Percentiles rank a stretch among this genome's conserved stretches.
Conservation (phyloP, 1,140 invertebrate genomes). For the Zaprionus tsacasi region DNA sequence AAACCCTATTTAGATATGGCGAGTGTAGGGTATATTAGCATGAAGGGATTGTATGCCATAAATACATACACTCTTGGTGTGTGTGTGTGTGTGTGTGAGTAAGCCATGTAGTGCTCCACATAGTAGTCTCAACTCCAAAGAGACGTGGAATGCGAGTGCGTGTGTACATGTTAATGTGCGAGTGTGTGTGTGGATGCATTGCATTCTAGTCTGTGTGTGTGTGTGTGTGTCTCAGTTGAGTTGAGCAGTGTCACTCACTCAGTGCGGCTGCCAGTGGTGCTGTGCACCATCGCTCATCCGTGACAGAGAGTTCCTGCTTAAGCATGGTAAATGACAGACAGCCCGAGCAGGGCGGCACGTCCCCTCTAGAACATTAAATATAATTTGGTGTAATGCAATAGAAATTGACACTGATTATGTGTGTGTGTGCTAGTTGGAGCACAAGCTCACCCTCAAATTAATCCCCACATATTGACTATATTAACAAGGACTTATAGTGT, state of each 20-base stretch:
- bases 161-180: neutral
- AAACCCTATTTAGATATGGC: neutral
- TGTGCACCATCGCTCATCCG: conserved; percentile 26
- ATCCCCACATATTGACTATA: neutral
- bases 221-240: conserved; percentile 9
- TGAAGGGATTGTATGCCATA: neutral
- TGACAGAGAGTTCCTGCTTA: conserved; percentile 23
- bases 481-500: neutral
- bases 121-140: conserved; percentile 12
- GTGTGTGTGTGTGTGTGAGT: conserved; percentile 2
- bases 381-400: conserved; percentile 50
- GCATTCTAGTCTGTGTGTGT: conserved; percentile 1
- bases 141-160: conserved; percentile 11
- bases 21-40: neutral
- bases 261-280: conserved; percentile 20
- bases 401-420: conserved; percentile 9
- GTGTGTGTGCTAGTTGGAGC: neutral
- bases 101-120: conserved; percentile 14
- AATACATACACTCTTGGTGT: neutral
- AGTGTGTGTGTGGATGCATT: neutral
- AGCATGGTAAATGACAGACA: conserved; percentile 13
- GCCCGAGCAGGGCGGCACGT: conserved; percentile 15
- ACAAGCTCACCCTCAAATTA: neutral
- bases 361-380: conserved; percentile 59
- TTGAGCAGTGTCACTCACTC: conserved; percentile 29